Evolutionary conservation across 1,140 invertebrate genomes (phyloP), one percentile per base, ranked within the genome.

Genomic region (Drosophila obscura): DNA sequence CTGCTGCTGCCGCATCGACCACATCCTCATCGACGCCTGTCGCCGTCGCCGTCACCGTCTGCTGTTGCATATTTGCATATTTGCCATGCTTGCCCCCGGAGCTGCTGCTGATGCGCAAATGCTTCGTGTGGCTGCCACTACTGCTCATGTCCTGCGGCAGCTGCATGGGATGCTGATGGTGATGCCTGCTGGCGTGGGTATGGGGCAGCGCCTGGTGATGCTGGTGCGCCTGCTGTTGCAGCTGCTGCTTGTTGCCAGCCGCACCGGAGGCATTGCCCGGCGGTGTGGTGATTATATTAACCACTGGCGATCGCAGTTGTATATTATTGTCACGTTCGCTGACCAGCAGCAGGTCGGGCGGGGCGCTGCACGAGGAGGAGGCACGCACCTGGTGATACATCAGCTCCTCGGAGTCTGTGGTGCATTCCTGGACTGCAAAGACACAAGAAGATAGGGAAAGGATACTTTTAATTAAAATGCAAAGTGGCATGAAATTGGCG

Each of bases 241-340:
- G 45, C 28, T 69, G 45, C 39, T 64, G 69, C 45, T 79, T 75
- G 9, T 74, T 67, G 7, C 43, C 41, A 26, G 51, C 63, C 49
- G 55, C 31, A 15, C 55, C 62, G 22, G 78, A 72, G 62, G 72
- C 73, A 71, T 83, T 76, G 77, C 84, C 73, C 39, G 84, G 84
- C 13, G 84, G 81, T 53, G 88, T 81, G 45, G 89, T 91, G 75
- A 91, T 91, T 77, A 91, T 91, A 53, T 90, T 90, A 62, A 91
- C 90, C 55, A 91, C 73, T 13, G 90, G 91, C 73, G 78, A 71
- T 77, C 87, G 62, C 65, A 90, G 76, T 76, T 88, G 90, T 64
- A 91, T 84, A 80, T 90, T 91, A 61, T 90, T 91, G 80, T 92
- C 91, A 77, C 91, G 88, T 90, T 92, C 91, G 60, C 90, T 92